Evolutionary conservation across 64 coral and sea anemone species (phyloP), one percentile per base, ranked within the genome.

Genomic region (Platygyra sinensis): DNA sequence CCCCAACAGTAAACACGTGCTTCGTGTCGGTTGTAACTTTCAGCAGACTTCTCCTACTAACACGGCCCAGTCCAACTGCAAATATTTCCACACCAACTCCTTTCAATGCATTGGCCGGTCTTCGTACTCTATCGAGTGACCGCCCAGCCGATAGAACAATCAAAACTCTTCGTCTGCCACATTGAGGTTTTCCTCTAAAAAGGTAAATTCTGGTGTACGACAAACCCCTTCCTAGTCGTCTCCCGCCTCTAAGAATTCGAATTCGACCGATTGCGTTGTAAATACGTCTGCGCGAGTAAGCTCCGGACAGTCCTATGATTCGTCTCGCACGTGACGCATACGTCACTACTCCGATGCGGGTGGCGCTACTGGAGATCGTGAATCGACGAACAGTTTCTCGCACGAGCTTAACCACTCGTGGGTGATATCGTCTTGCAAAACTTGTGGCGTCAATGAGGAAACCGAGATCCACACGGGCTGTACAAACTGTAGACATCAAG

Each of bases 81-180:
- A 87, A 92, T 20, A 79, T 87, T 46, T 92, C 90, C 2, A 92
- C 90, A 50, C 90, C 90, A 77, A 52, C 73, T 16, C 74, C 74
- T 15, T 62, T 59, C 16, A 92, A 39, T 0, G 60, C 59, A 30
- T 72, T 50, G 0, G 90, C 55, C 3, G 90, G 74, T 79, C 42
- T 52, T 16, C 29, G 22, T 2, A 92, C 90, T 79, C 42, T 52
- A 52, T 92, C 90, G 12, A 92, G 27, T 14, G 82, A 92, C 17
- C 13, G n/a, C 18, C 90, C 90, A 20, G 57, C 30, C 0, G 73
- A 73, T 10, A 92, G 38, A 52, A 87, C 71, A 10, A 92, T 75
- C 10, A 92, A 72, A 13, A 92, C 82, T 79, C 90, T 92, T 86
- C 85, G 63, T 38, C 90, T 78, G 14, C 90, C 90, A 80, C 90